Evolutionary conservation across 30 jellyfish, hydroid and myxozoan species (phyloP), one percentile per base, ranked within the genome.

Genomic region (Aurelia aurita): DNA sequence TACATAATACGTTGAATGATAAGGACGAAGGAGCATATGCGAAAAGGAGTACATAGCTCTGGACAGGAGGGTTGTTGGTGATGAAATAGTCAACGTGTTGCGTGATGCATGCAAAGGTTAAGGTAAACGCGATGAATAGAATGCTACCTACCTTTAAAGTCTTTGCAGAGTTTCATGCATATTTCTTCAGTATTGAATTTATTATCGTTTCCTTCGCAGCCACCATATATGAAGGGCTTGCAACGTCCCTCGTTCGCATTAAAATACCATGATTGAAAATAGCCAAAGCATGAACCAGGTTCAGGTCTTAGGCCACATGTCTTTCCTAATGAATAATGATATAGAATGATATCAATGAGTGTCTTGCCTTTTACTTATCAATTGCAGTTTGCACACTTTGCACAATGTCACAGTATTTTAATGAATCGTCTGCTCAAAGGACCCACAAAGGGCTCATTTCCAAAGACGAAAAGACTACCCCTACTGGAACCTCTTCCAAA

Each of bases 131-230:
- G 6, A n/a, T n/a, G 25, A 61, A 61, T 32, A 1, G 29, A 16
- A 22, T 26, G n/a, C 7, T 3, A 27, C 51, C 3, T 43, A 77
- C 88, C 88, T 63, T 18, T 77, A 47, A 58, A 77, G 28, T 53
- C 71, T 29, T 72, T 65, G 45, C 88, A 77, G 45, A 77, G 44
- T 29, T 67, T 57, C 69, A 51, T 47, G 74, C 97, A 90, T 9
- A 6, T 78, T 4, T 26, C 67, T 63, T 72, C 32, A 18, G 96
- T 1, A 14, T 45, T 34, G 85, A 90, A 90, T 34, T 89, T 79
- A 58, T 90, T 90, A 63, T 66, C 95, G 78, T 90, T 90, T 22
- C 97, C 95, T 19, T 72, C 92, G 74, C 96, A 83, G 45, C 97
- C 97, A 19, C 97, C 97, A 72, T 82, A 90, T 0, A 68, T 35